phyloP scores from a whole-genome alignment of 2,113 vertebrate genomes.

The Ctenomys sociabilis region DNA sequence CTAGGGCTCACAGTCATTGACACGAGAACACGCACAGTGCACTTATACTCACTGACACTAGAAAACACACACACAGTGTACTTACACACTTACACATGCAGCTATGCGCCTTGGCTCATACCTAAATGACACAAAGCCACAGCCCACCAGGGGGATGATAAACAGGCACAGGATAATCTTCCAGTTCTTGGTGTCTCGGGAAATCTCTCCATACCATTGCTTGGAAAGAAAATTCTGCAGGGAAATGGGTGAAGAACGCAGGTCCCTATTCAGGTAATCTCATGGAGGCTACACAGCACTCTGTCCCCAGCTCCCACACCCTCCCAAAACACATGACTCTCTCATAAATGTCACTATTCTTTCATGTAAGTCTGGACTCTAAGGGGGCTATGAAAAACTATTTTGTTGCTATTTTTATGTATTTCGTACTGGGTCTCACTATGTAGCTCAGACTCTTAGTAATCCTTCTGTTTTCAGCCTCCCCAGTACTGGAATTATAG shows the following conservation, averaged over 20 bases:
- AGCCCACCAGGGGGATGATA: constrained; percentile 94
- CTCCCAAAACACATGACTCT: neutral
- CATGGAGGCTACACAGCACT: accelerated
- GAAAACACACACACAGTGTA: too few species aligned
- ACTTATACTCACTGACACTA: too few species aligned
- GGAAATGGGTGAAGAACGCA: constrained; percentile 22
- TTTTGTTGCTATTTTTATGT: too few species aligned
- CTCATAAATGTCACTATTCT: neutral
- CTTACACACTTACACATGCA: too few species aligned
- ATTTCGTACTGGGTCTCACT: too few species aligned
- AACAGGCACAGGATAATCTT: constrained; percentile 94
- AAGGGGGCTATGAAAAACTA: neutral
- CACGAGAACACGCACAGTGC: accelerated
- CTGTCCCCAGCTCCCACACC: neutral
- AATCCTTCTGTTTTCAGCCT: too few species aligned
- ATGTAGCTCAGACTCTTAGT: too few species aligned
- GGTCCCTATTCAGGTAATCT: neutral
- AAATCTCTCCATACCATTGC: constrained; percentile 96
- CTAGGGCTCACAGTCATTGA: neutral
- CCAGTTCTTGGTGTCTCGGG: constrained; percentile 95
- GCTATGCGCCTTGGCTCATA: constrained; percentile 65
- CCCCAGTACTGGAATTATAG: too few species aligned
- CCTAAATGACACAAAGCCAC: constrained; percentile 94
- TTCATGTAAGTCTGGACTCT: neutral
- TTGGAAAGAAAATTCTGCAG: constrained; percentile 90